Evolutionary conservation across 2,888 invertebrate genomes (phyloP).

Genomic region (Apantesis nais): DNA sequence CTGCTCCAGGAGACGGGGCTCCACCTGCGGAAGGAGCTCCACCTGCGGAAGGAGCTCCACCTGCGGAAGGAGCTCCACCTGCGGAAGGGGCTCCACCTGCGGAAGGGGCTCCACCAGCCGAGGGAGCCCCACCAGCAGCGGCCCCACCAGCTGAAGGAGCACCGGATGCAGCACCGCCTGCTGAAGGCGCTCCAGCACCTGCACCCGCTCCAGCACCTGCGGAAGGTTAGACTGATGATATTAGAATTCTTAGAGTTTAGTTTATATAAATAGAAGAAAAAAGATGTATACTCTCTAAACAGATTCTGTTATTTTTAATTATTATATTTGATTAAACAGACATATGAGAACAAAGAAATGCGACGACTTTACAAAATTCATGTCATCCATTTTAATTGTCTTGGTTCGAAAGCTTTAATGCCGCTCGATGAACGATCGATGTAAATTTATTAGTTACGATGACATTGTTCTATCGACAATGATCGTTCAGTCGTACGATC

Average conservation of each 20-base stretch:
- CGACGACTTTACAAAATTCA: no score
- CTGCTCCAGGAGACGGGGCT: slow-evolving; percentile 46
- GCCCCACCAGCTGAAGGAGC: slow-evolving; percentile 44
- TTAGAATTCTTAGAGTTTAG: background rate
- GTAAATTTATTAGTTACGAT: no score
- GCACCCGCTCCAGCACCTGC: slow-evolving; percentile 36
- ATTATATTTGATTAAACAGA: no score
- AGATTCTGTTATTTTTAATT: background rate
- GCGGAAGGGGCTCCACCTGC: slow-evolving; percentile 50
- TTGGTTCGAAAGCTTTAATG: no score
- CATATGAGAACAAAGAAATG: no score
- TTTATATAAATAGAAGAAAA: background rate
- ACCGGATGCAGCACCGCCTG: slow-evolving; percentile 32
- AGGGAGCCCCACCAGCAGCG: slow-evolving; percentile 26
- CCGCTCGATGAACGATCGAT: no score
- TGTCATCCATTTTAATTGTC: no score
- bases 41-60: slow-evolving; percentile 55
- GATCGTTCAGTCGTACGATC: no score
- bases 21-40: slow-evolving; percentile 30
- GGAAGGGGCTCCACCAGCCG: slow-evolving; percentile 42
- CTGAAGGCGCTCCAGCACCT: slow-evolving; percentile 37
- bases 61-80: slow-evolving; percentile 40
- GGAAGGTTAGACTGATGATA: slow-evolving; percentile 25
- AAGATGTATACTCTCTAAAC: background rate
- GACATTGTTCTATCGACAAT: no score